phyloP scores from a whole-genome alignment of 2,797 vertebrate genomes.

The Smutsia temminckii region DNA sequence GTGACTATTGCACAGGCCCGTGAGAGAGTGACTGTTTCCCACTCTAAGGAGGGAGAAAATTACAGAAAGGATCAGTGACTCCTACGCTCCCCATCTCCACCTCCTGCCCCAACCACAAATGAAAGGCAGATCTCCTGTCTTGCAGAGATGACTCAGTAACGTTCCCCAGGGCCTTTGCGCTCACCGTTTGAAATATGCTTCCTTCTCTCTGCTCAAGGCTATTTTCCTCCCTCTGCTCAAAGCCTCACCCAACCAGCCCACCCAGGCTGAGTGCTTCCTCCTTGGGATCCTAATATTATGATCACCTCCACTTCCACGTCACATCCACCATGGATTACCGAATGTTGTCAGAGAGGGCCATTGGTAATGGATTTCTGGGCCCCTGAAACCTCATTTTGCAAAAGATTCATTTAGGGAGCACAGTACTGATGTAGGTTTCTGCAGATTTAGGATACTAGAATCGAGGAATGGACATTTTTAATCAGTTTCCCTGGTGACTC shows the following conservation, averaged over 20 bases:
- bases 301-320: background rate
- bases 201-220: background rate
- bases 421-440: background rate
- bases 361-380: background rate
- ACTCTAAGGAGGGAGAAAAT: slow-evolving; percentile 17
- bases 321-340: background rate
- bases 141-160: background rate
- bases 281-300: background rate
- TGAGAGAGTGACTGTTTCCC: background rate
- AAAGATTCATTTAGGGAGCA: background rate
- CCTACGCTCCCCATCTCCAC: background rate
- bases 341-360: background rate
- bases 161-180: background rate
- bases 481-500: background rate
- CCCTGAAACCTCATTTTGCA: background rate
- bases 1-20: background rate
- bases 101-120: background rate
- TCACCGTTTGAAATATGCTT: background rate
- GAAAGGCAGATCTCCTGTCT: background rate
- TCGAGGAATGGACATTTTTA: background rate
- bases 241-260: background rate
- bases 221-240: background rate
- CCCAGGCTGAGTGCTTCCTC: background rate
- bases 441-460: background rate
- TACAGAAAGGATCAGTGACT: background rate